These are phyloP conservation scores for Chanos chanos DNA, from an alignment of 2,797 vertebrate species.

Conservation along the genomic window DNA sequence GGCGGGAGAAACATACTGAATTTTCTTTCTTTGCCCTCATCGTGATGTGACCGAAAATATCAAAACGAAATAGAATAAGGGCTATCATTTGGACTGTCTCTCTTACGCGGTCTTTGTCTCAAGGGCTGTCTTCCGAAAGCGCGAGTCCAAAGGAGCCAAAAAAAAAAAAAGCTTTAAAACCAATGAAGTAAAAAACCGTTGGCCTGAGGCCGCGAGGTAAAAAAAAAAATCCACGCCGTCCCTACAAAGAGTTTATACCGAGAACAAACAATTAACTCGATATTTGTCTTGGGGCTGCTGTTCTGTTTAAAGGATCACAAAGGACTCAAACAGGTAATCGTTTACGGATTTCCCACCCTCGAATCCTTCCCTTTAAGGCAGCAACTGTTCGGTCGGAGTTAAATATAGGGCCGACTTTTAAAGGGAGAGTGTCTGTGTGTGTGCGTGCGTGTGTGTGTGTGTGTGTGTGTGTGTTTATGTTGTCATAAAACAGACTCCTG, in stretches of 20 bases:
- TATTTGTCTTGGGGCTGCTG: slow-evolving; percentile 60
- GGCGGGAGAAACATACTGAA: too few species aligned
- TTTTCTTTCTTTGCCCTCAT: too few species aligned
- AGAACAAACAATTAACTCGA: slow-evolving; percentile 67
- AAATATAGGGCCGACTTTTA: not conserved
- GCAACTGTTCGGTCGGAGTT: slow-evolving; percentile 1
- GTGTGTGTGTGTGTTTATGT: slow-evolving; percentile 55
- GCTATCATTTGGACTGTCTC: too few species aligned
- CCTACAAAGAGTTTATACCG: slow-evolving; percentile 46
- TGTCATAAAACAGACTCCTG: slow-evolving; percentile 59
- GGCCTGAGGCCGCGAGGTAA: slow-evolving; percentile 14
- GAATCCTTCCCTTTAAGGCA: slow-evolving; percentile 6
- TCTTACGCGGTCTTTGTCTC: too few species aligned
- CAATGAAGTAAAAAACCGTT: too few species aligned
- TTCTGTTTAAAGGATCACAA: slow-evolving; percentile 53
- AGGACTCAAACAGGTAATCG: not conserved
- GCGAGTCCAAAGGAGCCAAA: too few species aligned
- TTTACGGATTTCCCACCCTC: not conserved
- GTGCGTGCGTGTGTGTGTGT: slow-evolving; percentile 1
- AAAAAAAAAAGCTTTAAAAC: too few species aligned
- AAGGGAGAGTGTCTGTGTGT: slow-evolving; percentile 4
- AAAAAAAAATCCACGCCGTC: slow-evolving; percentile 39
- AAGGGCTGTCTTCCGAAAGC: too few species aligned
- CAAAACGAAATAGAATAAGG: too few species aligned
- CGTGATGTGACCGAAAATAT: too few species aligned